A percentile compares a stretch with the other conserved stretches of the same genome.
Evolutionary conservation across 35 echinoderm and acorn worm species (phyloP).

Genomic region (Ptychodera flava): DNA sequence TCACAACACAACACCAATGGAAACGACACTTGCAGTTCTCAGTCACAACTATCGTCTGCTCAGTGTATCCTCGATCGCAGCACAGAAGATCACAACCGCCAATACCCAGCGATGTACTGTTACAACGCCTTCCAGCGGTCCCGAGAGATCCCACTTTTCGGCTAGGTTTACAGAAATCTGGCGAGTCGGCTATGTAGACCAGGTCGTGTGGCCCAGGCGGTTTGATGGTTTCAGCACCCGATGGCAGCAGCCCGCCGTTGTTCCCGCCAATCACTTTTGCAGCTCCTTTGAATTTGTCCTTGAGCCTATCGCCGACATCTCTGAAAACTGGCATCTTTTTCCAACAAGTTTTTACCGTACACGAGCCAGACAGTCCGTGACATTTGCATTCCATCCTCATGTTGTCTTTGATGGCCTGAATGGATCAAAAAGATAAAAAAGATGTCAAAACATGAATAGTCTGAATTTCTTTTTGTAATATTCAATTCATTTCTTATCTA

Average conservation of each 20-base stretch:
- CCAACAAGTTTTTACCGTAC: conserved; percentile 92
- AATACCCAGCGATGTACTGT: conserved; percentile 68
- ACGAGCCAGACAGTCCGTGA: conserved; percentile 84
- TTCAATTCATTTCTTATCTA: no score
- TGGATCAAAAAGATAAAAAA: neutral
- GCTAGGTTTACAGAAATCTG: conserved; percentile 80
- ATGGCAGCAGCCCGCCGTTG: conserved; percentile 64
- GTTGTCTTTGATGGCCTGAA: conserved; percentile 52
- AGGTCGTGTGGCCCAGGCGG: conserved; percentile 47
- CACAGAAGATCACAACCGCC: conserved; percentile 91
- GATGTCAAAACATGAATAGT: no score
- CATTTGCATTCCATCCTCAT: conserved; percentile 91
- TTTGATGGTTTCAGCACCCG: conserved; percentile 51
- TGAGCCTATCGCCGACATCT: conserved; percentile 69
- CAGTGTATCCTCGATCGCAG: conserved; percentile 63
- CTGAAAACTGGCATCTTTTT: conserved; percentile 88
- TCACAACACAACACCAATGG: conserved; percentile 96
- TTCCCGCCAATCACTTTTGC: conserved; percentile 89
- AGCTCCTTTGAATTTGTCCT: conserved; percentile 79
- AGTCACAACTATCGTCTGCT: conserved; percentile 28
- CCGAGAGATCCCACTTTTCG: conserved; percentile 74
- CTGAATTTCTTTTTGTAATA: no score
- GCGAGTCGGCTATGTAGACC: conserved; percentile 78
- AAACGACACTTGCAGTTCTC: conserved; percentile 84
- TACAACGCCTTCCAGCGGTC: conserved; percentile 65